A percentile compares a stretch with the other conserved stretches of the same genome.
These are phyloP conservation scores for Zonitis immaculata DNA, from an alignment of 2,888 invertebrate genomes.

Conservation along the genomic window DNA sequence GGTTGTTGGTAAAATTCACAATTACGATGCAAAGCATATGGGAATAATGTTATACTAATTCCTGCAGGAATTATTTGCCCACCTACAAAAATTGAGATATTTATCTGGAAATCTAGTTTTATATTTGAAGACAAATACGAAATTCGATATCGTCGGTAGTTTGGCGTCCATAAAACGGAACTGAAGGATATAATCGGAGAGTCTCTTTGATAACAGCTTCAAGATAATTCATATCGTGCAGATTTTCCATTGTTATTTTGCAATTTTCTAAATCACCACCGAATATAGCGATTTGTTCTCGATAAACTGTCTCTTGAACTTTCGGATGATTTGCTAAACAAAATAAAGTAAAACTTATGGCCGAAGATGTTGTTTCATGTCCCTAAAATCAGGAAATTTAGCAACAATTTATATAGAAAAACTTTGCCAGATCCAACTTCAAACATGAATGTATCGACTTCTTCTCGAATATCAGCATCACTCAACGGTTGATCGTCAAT, in stretches of 20 bases:
- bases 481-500: conserved; percentile 57
- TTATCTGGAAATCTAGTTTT: background rate
- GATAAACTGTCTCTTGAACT: conserved; percentile 46
- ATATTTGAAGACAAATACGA: conserved; percentile 24
- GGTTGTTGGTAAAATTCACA: conserved; percentile 53
- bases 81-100: conserved; percentile 5
- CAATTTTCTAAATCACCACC: conserved; percentile 26
- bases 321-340: conserved; percentile 46
- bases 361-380: conserved; percentile 51
- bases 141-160: conserved; percentile 43
- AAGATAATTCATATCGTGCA: conserved; percentile 54
- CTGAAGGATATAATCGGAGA: conserved; percentile 53
- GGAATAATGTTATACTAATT: conserved; percentile 46
- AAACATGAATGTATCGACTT: conserved; percentile 72
- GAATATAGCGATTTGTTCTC: conserved; percentile 44
- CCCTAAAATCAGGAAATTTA: conserved; percentile 36
- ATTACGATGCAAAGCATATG: conserved; percentile 51
- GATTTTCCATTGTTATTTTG: conserved; percentile 38
- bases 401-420: background rate
- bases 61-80: conserved; percentile 39
- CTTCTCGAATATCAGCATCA: conserved; percentile 59
- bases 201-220: conserved; percentile 54
- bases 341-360: conserved; percentile 48
- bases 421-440: conserved; percentile 51
- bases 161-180: conserved; percentile 50